A percentile compares a stretch with the other conserved stretches of the same genome.
These are phyloP conservation scores for Agrilus biguttatus DNA, from an alignment of 2,888 invertebrate genomes.

Conservation along the genomic window DNA sequence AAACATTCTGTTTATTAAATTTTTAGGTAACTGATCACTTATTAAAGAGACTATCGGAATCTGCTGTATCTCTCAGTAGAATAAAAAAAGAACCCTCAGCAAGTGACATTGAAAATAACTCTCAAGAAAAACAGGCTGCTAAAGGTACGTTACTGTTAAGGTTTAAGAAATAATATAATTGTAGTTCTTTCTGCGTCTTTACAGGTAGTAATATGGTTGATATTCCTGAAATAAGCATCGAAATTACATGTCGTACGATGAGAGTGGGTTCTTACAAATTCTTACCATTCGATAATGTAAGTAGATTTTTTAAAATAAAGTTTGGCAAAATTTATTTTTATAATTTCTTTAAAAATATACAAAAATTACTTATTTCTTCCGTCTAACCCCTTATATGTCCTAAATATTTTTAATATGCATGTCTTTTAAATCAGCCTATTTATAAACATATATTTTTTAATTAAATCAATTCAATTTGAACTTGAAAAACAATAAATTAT, in stretches of 20 bases:
- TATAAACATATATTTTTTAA: too few species aligned
- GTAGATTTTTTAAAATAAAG: constrained; percentile 17
- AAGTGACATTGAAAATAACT: constrained; percentile 21
- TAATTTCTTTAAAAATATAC: too few species aligned
- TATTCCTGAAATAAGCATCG: constrained; percentile 5
- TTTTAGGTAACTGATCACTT: constrained; percentile 18
- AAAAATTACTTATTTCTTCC: too few species aligned
- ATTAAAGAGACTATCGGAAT: constrained; percentile 16
- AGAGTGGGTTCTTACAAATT: constrained; percentile 77
- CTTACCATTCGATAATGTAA: constrained; percentile 56
- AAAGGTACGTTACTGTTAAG: constrained; percentile 4
- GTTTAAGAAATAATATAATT: neutral
- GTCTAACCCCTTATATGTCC: too few species aligned
- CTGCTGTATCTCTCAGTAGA: constrained; percentile 14
- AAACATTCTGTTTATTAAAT: constrained; percentile 3
- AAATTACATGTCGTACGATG: constrained; percentile 51
- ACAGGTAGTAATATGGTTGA: constrained; percentile 9
- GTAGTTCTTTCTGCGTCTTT: constrained; percentile 2
- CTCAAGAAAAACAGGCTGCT: neutral
- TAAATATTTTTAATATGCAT: too few species aligned
- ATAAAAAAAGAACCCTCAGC: constrained; percentile 25
- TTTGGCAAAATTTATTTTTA: too few species aligned
- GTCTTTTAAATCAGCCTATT: too few species aligned
- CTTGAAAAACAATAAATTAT: too few species aligned
- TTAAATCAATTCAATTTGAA: too few species aligned